Base-by-base conservation (phyloP, 2,797 vertebrate species). In the Perodicticus potto region DNA sequence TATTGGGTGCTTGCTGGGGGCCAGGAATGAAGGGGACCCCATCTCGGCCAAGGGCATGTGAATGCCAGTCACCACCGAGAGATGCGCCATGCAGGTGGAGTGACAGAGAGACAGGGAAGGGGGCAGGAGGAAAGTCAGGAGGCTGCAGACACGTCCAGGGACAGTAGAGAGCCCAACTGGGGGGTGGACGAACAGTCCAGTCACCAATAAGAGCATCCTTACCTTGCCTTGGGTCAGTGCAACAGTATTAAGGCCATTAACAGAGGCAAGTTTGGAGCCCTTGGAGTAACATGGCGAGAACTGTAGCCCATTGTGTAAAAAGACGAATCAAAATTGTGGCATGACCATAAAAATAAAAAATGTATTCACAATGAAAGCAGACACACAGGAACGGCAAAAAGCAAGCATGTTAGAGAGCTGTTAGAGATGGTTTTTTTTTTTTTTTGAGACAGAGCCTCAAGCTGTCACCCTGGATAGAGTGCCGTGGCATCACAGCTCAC, bases 41-140 rank as follows among this genome's bases (percentile, higher is more conserved):
- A 5, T n/a, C 49, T 80, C 40, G 5, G 70, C 20, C 49, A 13
- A 57, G 27, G 27, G 65, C 45, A n/a, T 22, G 12, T 32, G 13
- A 59, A 27, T 0, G 3, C 32, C 61, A 7, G 1, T 34, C 77
- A 63, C 72, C 34, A n/a, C n/a, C 0, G 0, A 55, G 53, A 23
- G 8, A 37, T 0, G 0, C 5, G 20, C 3, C 0, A 11, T 1
- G 53, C 27, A 23, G 1, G 0, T 3, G 0, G 63, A 53, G 86
- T 1, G 40, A 5, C 19, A 55, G 86, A 81, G 49, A 45, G 43
- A 22, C 17, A 10, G 25, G 12, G 32, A 29, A 20, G 73, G 29
- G 27, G 7, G 37, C 12, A 0, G 12, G 10, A 57, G 86, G 43
- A 78, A 7, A n/a, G 72, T 40, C 19, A 20, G 49, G 73, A 22